These are phyloP conservation scores for Pseudomyrmex sp. DNA, from an alignment of 1,140 invertebrate species.

Conservation along the genomic window DNA sequence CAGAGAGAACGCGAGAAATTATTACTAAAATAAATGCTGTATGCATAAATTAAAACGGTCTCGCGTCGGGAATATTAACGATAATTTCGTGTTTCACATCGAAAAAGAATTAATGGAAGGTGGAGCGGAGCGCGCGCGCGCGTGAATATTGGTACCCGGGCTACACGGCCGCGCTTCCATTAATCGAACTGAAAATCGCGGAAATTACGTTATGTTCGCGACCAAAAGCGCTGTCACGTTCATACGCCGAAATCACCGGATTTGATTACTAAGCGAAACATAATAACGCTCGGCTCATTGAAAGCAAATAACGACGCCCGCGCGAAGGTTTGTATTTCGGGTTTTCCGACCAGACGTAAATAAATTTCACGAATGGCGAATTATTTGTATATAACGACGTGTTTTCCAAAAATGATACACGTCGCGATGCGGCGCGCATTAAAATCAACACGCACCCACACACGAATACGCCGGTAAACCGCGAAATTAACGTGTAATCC, in stretches of 20 bases:
- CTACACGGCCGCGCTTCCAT: conserved; percentile 64
- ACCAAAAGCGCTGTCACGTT: conserved; percentile 68
- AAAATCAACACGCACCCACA: conserved; percentile 44
- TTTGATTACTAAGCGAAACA: conserved; percentile 62
- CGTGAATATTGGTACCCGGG: conserved; percentile 69
- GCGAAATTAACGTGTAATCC: conserved; percentile 47
- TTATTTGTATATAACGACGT: conserved; percentile 44
- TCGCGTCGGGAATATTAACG: conserved; percentile 61
- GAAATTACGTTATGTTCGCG: conserved; percentile 64
- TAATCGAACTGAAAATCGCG: conserved; percentile 74
- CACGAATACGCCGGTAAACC: conserved; percentile 39
- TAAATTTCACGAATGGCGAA: conserved; percentile 57
- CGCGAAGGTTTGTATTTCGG: conserved; percentile 48
- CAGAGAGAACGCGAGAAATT: conserved; percentile 45
- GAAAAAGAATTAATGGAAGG: conserved; percentile 33
- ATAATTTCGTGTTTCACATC: conserved; percentile 74
- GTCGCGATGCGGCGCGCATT: conserved; percentile 32
- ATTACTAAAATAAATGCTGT: conserved; percentile 58
- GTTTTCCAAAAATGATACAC: conserved; percentile 45
- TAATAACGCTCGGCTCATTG: conserved; percentile 61
- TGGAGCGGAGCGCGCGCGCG: conserved; percentile 39
- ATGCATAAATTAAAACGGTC: conserved; percentile 58
- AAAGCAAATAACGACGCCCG: conserved; percentile 54
- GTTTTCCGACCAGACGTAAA: conserved; percentile 51
- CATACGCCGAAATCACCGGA: conserved; percentile 67